Evolutionary conservation across 1,140 invertebrate genomes (phyloP).

Genomic region (Drosophila pandora): DNA sequence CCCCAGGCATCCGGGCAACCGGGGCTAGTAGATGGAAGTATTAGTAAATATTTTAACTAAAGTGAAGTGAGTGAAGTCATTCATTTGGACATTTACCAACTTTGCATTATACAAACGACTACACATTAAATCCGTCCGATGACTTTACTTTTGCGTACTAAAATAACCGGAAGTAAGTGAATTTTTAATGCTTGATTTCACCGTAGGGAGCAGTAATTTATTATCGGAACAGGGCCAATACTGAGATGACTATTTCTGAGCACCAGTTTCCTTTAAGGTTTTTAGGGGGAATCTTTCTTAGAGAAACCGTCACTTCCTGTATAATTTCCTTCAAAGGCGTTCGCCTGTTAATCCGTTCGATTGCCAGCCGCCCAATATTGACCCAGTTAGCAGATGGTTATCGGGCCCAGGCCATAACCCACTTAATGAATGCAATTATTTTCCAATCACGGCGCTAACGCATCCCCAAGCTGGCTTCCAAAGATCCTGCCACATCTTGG

Average conservation of each 20-base stretch:
- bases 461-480: slow-evolving; percentile 34
- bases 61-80: slow-evolving; percentile 77
- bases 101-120: slow-evolving; percentile 77
- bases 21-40: slow-evolving; percentile 28
- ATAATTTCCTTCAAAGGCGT: slow-evolving; percentile 11
- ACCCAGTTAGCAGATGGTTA: slow-evolving; percentile 39
- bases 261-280: neutral
- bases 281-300: neutral
- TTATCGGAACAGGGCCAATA: slow-evolving; percentile 17
- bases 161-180: slow-evolving; percentile 79
- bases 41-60: slow-evolving; percentile 80
- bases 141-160: slow-evolving; percentile 78
- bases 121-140: slow-evolving; percentile 57
- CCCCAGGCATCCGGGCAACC: slow-evolving; percentile 8
- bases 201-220: slow-evolving; percentile 37
- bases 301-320: neutral
- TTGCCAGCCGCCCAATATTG: slow-evolving; percentile 38
- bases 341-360: slow-evolving; percentile 38
- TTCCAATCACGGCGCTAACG: slow-evolving; percentile 62
- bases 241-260: slow-evolving; percentile 7
- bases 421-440: slow-evolving; percentile 72
- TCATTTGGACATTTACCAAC: slow-evolving; percentile 80
- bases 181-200: slow-evolving; percentile 79
- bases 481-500: slow-evolving; percentile 24
- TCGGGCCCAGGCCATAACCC: slow-evolving; percentile 11